Base-by-base conservation (phyloP, 23 tunicate genomes). In the Oikopleura vanhoeffeni region DNA sequence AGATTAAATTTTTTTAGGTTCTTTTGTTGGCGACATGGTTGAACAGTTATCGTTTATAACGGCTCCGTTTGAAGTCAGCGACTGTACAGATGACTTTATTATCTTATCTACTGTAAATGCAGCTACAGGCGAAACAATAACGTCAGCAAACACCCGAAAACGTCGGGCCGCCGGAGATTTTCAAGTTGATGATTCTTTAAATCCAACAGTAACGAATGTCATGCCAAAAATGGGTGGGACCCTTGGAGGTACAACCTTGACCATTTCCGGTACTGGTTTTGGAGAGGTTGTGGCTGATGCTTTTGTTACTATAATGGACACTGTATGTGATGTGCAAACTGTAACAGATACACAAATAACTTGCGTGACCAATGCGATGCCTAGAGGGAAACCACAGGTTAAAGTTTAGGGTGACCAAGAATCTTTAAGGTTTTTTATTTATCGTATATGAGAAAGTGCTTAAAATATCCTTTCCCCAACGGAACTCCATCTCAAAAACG, bases 251-350 rank as follows among this genome's bases (percentile, higher is more conserved):
- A 71, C 79, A 13, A 13, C 79, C 35, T 24, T 71, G 38, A 71
- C 79, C 27, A 32, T 71, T 71, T 2, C 34, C 2, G 79, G 79
- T 71, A 13, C 79, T 2, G 35, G 35, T 32, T 71, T 71, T 38
- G 79, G 79, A 18, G 27, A 33, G 32, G 35, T 2, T 71, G 3
- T 71, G 27, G 79, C 27, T 2, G 79, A 4, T 2, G 79, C 32
- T 30, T 13, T 85, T 39, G 97, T 89, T 0, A 84, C 84, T 4
- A 90, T 93, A 32, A 87, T 86, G 76, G 98, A 91, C 42, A 83
- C 86, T 57, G 83, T 0, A 27, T 93, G 98, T 41, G 88, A 83
- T 57, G 88, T 90, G 39, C 41, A 39, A 35, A 40, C 84, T 40
- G 57, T 67, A 27, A 83, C 84, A 35, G 83, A 71, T 18, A 86